phyloP scores from a whole-genome alignment of 2,888 invertebrate species.

The Noctua comes region DNA sequence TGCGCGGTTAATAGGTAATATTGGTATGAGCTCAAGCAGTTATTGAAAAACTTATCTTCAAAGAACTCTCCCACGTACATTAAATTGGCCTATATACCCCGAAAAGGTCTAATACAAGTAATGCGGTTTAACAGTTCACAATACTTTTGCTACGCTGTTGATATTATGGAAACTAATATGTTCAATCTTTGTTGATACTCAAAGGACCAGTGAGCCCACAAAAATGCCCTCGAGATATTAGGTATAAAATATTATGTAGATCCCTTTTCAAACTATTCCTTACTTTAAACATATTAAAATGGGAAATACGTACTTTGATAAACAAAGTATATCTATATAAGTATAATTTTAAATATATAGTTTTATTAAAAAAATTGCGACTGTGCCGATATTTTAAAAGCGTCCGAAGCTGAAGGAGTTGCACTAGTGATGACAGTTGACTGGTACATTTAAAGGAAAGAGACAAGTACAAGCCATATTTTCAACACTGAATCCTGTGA shows the following conservation, averaged over 20 bases:
- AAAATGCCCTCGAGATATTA: background rate
- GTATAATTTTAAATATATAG: too few species aligned
- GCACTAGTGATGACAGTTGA: background rate
- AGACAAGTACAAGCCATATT: background rate
- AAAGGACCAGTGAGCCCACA: background rate
- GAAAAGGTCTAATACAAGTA: background rate
- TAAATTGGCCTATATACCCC: background rate
- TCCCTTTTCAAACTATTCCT: background rate
- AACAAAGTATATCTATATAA: background rate
- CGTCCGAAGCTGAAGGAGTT: background rate
- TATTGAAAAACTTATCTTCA: constrained; percentile 8
- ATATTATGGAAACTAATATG: constrained; percentile 16
- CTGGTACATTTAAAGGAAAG: background rate
- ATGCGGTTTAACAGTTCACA: background rate
- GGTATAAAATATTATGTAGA: constrained; percentile 4
- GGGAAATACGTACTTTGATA: background rate
- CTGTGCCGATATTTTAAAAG: background rate
- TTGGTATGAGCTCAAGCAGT: background rate
- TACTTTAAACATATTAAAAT: background rate
- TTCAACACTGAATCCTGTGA: background rate
- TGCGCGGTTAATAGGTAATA: background rate
- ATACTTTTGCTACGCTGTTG: background rate
- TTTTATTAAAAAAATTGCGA: background rate
- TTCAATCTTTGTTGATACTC: background rate
- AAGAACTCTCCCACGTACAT: background rate